Evolutionary conservation across 2,888 invertebrate genomes (phyloP), one percentile per base, ranked within the genome.

Genomic region (Hypselothyrea guttata): DNA sequence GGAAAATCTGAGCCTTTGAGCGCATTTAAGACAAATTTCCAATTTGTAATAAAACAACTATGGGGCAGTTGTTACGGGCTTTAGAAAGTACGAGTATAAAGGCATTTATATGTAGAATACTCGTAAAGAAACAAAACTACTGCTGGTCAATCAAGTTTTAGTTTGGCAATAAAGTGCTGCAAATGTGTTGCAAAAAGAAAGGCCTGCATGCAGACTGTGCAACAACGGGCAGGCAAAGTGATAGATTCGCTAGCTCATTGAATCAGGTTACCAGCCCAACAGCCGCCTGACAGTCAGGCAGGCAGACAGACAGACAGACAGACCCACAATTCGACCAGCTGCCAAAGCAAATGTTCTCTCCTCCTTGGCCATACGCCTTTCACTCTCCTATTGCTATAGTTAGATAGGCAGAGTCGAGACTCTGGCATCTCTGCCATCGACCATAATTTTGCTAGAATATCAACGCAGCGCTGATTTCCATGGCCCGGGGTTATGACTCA

Each of bases 241-340:
- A 77, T 82, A 82, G 77, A 77, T 75, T 78, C 61, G 53, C 73
- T 38, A 67, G 51, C 82, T 69, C 69, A 75, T 62, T 70, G 67
- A 77, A 77, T 77, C 78, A 82, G 77, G 82, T 82, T 82, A 78
- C 62, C 71, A 58, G 69, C 59, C 77, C 74, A 74, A 54, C 35
- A 34, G 30, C 35, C 8, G 34, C 28, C 41, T 2, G 33, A 9
- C 41, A 16, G 46, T 7, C 16, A 12, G 37, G 34, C 34, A 7
- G 28, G 11, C 30, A 31, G 31, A 31, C 16, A 1, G n/a, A 18
- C 1, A 11, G 15, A 11, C 15, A 18, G 51, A 52, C 54, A 53
- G 47, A 54, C 44, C 47, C 44, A 59, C 62, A 69, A 62, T 45
- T 55, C 49, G 65, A 55, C 51, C 63, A 67, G 71, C 71, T 71